phyloP scores from a whole-genome alignment of 2,888 invertebrate genomes.

The Conistra vaccinii region DNA sequence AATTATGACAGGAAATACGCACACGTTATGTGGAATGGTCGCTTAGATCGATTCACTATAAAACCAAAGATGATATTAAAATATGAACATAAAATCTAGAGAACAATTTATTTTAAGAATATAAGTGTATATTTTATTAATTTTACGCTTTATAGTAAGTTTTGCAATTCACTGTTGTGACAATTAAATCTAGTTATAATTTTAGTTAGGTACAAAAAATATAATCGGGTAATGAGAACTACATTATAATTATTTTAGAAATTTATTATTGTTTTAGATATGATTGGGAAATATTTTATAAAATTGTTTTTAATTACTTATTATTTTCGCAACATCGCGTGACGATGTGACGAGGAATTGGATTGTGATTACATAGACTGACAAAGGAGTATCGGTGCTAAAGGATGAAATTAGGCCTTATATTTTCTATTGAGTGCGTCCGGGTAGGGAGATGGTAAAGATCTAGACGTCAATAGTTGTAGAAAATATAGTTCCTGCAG shows the following conservation, averaged over 20 bases:
- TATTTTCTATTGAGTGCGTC: constrained; percentile 59
- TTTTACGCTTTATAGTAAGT: constrained; percentile 55
- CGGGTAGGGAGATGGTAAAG: constrained; percentile 36
- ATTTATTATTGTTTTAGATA: constrained; percentile 69
- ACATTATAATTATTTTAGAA: constrained; percentile 64
- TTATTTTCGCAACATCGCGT: constrained; percentile 57
- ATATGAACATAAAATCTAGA: constrained; percentile 75
- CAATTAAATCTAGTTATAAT: constrained; percentile 61
- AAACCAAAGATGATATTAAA: constrained; percentile 89
- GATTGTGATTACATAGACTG: constrained; percentile 78
- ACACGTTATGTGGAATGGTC: constrained; percentile 67
- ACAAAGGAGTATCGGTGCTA: constrained; percentile 74
- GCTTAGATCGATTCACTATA: constrained; percentile 73
- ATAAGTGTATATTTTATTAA: constrained; percentile 66
- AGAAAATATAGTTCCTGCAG: constrained; percentile 58
- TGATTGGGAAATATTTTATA: constrained; percentile 67
- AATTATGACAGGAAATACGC: constrained; percentile 37
- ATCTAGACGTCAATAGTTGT: constrained; percentile 64
- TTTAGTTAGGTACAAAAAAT: constrained; percentile 59
- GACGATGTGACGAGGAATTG: constrained; percentile 56
- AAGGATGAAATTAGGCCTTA: constrained; percentile 65
- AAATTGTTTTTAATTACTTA: constrained; percentile 64
- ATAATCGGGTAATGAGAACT: constrained; percentile 65
- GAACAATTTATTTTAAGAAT: constrained; percentile 74
- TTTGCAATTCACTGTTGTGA: constrained; percentile 73